phyloP scores from a whole-genome alignment of 2,113 vertebrate genomes.

The Ailuropoda melanoleuca region DNA sequence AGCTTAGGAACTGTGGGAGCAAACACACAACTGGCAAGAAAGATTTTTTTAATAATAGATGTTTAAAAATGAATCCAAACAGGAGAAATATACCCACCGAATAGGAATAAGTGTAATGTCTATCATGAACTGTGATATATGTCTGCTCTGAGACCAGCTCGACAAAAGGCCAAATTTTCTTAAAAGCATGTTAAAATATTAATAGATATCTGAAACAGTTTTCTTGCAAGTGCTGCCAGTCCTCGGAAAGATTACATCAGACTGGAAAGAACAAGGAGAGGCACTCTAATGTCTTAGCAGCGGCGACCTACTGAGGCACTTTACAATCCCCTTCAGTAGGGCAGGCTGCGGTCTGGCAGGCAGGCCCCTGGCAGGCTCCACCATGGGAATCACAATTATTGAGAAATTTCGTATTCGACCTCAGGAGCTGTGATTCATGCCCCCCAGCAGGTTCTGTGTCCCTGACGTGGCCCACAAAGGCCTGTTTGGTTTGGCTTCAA shows the following conservation, averaged over 20 bases:
- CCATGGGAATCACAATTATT: constrained; percentile 16
- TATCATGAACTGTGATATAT: constrained; percentile 83
- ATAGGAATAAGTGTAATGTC: constrained; percentile 71
- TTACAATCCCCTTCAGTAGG: neutral
- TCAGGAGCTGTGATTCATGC: constrained; percentile 41
- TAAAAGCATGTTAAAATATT: constrained; percentile 94
- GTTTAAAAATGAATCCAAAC: constrained; percentile 78
- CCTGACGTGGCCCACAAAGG: neutral
- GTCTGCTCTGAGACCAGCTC: constrained; percentile 83
- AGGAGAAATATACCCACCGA: constrained; percentile 76
- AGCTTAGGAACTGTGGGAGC: constrained; percentile 46
- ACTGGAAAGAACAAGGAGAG: constrained; percentile 55
- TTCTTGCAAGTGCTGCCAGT: constrained; percentile 81
- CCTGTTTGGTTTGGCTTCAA: neutral
- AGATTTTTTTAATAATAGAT: constrained; percentile 82
- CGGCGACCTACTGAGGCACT: constrained; percentile 46
- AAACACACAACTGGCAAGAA: constrained; percentile 73
- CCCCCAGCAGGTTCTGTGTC: neutral
- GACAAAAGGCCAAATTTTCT: constrained; percentile 87
- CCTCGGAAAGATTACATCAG: constrained; percentile 84
- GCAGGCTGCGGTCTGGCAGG: constrained; percentile 17
- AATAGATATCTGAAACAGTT: constrained; percentile 88
- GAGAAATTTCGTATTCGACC: constrained; percentile 34
- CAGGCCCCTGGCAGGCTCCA: neutral
- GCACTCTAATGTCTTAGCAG: neutral